phyloP scores from a whole-genome alignment of 2,113 vertebrate species.

The Zosterops pallidus region DNA sequence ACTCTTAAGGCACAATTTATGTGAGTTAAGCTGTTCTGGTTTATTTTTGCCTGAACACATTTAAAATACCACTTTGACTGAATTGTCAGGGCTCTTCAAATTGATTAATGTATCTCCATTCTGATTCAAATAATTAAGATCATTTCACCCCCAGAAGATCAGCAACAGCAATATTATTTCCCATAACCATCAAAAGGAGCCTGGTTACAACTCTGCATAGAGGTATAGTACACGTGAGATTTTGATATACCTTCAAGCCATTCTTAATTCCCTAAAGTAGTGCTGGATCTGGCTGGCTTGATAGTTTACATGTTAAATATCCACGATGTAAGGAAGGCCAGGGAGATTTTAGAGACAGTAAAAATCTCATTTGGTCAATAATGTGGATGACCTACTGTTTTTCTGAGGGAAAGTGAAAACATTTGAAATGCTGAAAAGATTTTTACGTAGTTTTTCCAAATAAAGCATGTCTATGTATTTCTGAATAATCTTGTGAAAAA shows the following conservation, averaged over 20 bases:
- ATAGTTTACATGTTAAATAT: slow-evolving; percentile 14
- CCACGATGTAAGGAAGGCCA: slow-evolving; percentile 25
- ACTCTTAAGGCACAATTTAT: background rate
- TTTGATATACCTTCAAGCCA: slow-evolving; percentile 14
- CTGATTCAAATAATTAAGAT: slow-evolving; percentile 49
- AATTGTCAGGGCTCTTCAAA: slow-evolving; percentile 17
- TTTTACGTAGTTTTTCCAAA: slow-evolving; percentile 59
- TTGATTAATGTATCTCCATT: background rate
- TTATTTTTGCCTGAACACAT: background rate
- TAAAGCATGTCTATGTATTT: slow-evolving; percentile 34
- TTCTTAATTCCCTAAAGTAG: slow-evolving; percentile 16
- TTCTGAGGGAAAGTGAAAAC: background rate
- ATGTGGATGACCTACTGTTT: slow-evolving; percentile 21
- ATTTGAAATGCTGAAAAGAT: background rate
- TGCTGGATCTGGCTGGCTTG: background rate
- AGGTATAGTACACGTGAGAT: background rate
- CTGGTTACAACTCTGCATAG: background rate
- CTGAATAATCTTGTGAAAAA: slow-evolving; percentile 54
- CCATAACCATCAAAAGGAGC: background rate
- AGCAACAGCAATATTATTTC: background rate
- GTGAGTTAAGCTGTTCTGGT: background rate
- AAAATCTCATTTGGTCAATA: slow-evolving; percentile 44
- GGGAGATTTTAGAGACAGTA: slow-evolving; percentile 56
- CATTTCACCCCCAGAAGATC: background rate
- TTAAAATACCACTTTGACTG: background rate